Percentiles rank a stretch among this genome's conserved stretches.
Evolutionary conservation across 2,888 invertebrate species (phyloP).

Genomic region (Athripsodes cinereus): DNA sequence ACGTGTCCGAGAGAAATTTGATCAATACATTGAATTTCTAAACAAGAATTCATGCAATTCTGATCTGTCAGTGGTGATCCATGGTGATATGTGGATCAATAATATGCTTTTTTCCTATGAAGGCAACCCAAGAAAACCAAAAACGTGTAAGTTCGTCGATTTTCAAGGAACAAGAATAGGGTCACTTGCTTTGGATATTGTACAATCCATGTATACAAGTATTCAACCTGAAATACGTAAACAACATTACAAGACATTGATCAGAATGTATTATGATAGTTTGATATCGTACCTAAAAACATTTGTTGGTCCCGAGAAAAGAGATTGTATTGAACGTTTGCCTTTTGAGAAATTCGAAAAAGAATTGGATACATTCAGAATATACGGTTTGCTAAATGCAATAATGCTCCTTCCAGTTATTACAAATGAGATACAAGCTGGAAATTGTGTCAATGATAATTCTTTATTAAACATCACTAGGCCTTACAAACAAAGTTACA

Average conservation of each 20-base stretch:
- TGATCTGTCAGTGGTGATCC: slow-evolving; percentile 29
- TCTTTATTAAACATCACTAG: neutral
- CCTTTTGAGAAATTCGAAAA: slow-evolving; percentile 9
- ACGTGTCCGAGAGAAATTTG: neutral
- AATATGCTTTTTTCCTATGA: slow-evolving; percentile 34
- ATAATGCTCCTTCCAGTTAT: slow-evolving; percentile 18
- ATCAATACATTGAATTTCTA: neutral
- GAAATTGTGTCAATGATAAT: neutral
- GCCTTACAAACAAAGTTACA: neutral
- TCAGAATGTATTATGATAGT: slow-evolving; percentile 13
- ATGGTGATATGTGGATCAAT: slow-evolving; percentile 34
- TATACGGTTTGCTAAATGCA: slow-evolving; percentile 23
- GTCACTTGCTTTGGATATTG: slow-evolving; percentile 16
- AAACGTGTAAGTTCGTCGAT: slow-evolving; percentile 36
- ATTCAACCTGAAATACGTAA: slow-evolving; percentile 17
- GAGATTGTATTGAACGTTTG: slow-evolving; percentile 13
- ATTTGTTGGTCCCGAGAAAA: slow-evolving; percentile 8
- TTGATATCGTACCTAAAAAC: slow-evolving; percentile 10
- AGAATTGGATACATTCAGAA: slow-evolving; percentile 12
- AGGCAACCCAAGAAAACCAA: slow-evolving; percentile 25
- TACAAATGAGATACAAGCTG: neutral
- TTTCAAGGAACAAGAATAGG: slow-evolving; percentile 34
- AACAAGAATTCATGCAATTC: neutral
- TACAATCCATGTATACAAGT: slow-evolving; percentile 22
- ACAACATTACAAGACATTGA: slow-evolving; percentile 10